Conservation (phyloP, 2,797 vertebrate species). For the Tragopan temminckii region DNA sequence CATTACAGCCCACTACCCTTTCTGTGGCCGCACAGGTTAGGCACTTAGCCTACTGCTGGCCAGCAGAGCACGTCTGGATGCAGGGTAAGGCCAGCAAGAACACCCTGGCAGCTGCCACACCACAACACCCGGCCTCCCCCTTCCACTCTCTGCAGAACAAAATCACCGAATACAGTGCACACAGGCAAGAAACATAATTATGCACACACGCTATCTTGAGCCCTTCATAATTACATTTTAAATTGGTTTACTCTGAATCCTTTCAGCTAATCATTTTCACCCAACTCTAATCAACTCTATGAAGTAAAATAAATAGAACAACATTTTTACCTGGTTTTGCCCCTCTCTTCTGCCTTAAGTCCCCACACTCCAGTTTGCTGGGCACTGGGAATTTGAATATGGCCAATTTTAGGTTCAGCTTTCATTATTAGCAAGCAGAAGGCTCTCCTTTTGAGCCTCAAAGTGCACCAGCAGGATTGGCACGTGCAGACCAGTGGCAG, state of each 20-base stretch:
- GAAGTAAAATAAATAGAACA: slow-evolving; percentile 54
- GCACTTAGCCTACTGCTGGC: neutral
- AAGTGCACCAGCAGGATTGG: slow-evolving; percentile 31
- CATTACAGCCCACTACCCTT: neutral
- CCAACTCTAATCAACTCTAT: slow-evolving; percentile 39
- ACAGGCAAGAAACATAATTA: slow-evolving; percentile 64
- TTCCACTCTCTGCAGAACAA: slow-evolving; percentile 1
- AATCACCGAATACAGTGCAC: slow-evolving; percentile 9
- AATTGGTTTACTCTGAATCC: slow-evolving; percentile 51
- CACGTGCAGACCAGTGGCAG: slow-evolving; percentile 41
- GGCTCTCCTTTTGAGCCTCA: slow-evolving; percentile 25
- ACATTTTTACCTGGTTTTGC: slow-evolving; percentile 45
- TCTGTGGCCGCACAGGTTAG: neutral
- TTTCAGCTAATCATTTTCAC: slow-evolving; percentile 49
- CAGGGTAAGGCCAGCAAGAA: neutral
- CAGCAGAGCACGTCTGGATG: neutral
- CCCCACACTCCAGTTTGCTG: neutral
- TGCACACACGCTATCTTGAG: slow-evolving; percentile 31
- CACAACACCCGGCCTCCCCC: neutral
- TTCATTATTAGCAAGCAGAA: slow-evolving; percentile 33
- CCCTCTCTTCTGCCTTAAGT: neutral
- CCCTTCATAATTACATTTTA: slow-evolving; percentile 61
- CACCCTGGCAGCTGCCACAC: neutral
- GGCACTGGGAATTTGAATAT: neutral
- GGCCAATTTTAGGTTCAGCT: slow-evolving; percentile 7